These are phyloP conservation scores for Trichonephila clavata DNA, from an alignment of 1,140 invertebrate species.

Conservation along the genomic window DNA sequence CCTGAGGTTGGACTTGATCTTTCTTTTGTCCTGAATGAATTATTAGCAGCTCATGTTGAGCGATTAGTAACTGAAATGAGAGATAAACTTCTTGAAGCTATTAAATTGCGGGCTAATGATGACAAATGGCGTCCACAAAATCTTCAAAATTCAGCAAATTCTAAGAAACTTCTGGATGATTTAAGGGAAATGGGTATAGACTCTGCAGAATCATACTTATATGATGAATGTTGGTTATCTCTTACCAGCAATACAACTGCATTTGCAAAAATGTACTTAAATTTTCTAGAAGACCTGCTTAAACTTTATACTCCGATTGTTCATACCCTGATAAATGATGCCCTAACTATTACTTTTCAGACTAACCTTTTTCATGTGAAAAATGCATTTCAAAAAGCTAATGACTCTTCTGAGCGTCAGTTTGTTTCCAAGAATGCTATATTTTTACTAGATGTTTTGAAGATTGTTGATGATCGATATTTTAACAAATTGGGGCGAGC, in stretches of 20 bases:
- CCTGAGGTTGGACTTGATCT: conserved; percentile 87
- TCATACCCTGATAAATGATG: conserved; percentile 84
- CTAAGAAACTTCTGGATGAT: conserved; percentile 84
- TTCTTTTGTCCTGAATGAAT: conserved; percentile 90
- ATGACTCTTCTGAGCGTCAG: conserved; percentile 81
- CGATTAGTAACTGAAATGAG: conserved; percentile 85
- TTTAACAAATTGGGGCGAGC: conserved; percentile 80
- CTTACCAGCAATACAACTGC: conserved; percentile 87
- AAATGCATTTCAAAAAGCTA: conserved; percentile 83
- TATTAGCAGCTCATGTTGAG: conserved; percentile 86
- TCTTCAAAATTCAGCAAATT: conserved; percentile 83
- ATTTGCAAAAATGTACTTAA: conserved; percentile 87
- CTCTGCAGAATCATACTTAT: conserved; percentile 82
- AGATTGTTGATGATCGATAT: conserved; percentile 82
- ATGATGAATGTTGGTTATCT: conserved; percentile 86
- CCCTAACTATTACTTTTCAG: conserved; percentile 85
- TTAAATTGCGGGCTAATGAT: conserved; percentile 86
- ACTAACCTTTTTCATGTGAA: conserved; percentile 86
- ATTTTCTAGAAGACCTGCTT: conserved; percentile 86
- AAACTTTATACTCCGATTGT: conserved; percentile 86
- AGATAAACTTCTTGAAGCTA: conserved; percentile 88
- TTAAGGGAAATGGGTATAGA: conserved; percentile 83
- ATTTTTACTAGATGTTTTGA: conserved; percentile 83
- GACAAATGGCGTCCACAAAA: conserved; percentile 88
- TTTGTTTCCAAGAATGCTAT: conserved; percentile 79